Evolutionary conservation across 2,888 invertebrate genomes (phyloP).

Genomic region (Drosophila niveifrons): DNA sequence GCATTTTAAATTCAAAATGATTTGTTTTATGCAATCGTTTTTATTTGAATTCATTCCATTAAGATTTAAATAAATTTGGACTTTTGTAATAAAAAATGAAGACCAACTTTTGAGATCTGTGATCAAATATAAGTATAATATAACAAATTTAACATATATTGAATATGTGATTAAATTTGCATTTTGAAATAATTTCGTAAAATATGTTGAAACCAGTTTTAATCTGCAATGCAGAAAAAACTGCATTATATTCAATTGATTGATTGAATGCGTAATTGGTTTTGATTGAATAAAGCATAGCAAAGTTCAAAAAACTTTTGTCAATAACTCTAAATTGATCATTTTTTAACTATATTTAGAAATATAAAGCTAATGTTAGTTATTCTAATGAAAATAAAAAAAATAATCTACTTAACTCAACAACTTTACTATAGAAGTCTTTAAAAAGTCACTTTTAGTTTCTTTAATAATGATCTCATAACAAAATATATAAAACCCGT

Average conservation of each 20-base stretch:
- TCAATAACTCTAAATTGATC: no score
- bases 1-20: not conserved
- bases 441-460: slow-evolving; percentile 16
- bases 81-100: not conserved
- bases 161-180: no score
- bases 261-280: slow-evolving; percentile 1
- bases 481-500: not conserved
- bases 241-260: not conserved
- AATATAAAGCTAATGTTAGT: not conserved
- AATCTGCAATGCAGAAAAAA: not conserved
- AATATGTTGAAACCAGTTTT: not conserved
- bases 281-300: not conserved
- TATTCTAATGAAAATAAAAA: not conserved
- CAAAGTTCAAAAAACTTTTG: no score
- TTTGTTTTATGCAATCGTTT: not conserved
- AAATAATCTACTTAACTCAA: not conserved
- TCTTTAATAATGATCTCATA: slow-evolving; percentile 31
- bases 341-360: no score
- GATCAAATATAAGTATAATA: no score
- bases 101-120: no score
- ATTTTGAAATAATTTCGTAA: not conserved
- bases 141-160: no score
- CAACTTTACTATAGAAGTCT: not conserved
- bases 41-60: no score
- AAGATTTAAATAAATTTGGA: not conserved